A percentile compares a stretch with the other conserved stretches of the same genome.
phyloP scores from a whole-genome alignment of 2,797 vertebrate species.

The Gymnothorax javanicus region DNA sequence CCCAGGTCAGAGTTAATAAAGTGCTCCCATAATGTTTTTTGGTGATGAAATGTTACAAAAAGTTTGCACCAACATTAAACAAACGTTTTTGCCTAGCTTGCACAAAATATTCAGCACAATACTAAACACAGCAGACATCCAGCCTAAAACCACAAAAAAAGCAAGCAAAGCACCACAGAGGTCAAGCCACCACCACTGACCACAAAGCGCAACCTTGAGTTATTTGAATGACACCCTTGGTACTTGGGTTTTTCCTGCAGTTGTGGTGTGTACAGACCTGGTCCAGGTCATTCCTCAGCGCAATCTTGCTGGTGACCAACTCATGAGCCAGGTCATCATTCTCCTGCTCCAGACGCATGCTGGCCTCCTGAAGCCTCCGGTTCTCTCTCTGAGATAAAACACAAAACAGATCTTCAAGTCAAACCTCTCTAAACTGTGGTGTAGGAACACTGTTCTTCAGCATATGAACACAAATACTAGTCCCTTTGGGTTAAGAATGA shows the following conservation, averaged over 20 bases:
- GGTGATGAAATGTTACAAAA: too few relatives aligned
- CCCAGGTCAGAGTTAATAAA: too few relatives aligned
- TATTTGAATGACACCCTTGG: not conserved
- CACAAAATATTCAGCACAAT: too few relatives aligned
- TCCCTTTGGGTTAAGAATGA: not conserved
- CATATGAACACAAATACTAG: not conserved
- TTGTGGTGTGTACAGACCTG: conserved; percentile 73
- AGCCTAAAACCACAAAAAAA: too few relatives aligned
- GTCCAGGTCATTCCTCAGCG: conserved; percentile 93
- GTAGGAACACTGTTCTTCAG: not conserved
- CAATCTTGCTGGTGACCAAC: conserved; percentile 97
- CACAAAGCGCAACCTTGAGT: not conserved
- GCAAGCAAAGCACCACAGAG: too few relatives aligned
- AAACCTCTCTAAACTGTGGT: not conserved
- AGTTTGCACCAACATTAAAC: too few relatives aligned
- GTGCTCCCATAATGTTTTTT: too few relatives aligned
- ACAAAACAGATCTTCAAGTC: conserved; percentile 3
- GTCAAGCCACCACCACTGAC: too few relatives aligned
- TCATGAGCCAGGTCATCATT: conserved; percentile 97
- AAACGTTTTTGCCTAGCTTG: too few relatives aligned
- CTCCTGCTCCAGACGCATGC: conserved; percentile 96
- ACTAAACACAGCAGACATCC: too few relatives aligned
- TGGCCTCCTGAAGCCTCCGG: conserved; percentile 94
- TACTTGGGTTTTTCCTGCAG: not conserved
- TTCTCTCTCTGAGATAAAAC: conserved; percentile 85